Percentiles rank a stretch among this genome's conserved stretches.
Evolutionary conservation across 2,888 invertebrate genomes (phyloP).

Genomic region (Platycnemis pennipes): DNA sequence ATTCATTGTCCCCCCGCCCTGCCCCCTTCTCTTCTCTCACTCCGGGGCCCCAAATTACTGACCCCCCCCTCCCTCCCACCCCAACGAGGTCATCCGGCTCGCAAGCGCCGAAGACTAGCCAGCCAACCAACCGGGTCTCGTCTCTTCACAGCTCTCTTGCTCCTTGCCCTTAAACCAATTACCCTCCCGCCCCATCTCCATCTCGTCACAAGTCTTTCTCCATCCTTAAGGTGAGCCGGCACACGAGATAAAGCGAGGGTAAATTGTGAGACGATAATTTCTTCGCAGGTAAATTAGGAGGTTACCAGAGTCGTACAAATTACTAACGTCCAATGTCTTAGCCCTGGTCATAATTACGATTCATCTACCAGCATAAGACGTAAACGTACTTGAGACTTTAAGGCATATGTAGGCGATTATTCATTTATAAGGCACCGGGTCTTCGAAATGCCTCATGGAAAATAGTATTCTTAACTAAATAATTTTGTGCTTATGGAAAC

Average conservation of each 20-base stretch:
- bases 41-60: neutral
- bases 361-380: no score
- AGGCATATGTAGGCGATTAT: no score
- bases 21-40: neutral
- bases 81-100: conserved; percentile 21
- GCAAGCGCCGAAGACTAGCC: neutral
- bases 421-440: no score
- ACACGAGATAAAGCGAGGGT: neutral
- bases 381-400: no score
- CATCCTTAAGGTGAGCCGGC: neutral
- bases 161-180: neutral
- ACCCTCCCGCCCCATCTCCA: neutral
- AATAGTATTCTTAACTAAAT: no score
- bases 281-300: no score
- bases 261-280: neutral
- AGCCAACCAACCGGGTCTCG: neutral
- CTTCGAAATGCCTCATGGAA: no score
- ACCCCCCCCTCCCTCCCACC: neutral
- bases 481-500: no score
- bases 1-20: neutral
- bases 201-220: neutral
- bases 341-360: no score
- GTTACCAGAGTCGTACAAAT: no score
- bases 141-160: neutral
- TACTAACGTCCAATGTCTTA: no score